A percentile compares a stretch with the other conserved stretches of the same genome.
Conservation (phyloP, 2,113 vertebrate species). For the Rhineura floridana region DNA sequence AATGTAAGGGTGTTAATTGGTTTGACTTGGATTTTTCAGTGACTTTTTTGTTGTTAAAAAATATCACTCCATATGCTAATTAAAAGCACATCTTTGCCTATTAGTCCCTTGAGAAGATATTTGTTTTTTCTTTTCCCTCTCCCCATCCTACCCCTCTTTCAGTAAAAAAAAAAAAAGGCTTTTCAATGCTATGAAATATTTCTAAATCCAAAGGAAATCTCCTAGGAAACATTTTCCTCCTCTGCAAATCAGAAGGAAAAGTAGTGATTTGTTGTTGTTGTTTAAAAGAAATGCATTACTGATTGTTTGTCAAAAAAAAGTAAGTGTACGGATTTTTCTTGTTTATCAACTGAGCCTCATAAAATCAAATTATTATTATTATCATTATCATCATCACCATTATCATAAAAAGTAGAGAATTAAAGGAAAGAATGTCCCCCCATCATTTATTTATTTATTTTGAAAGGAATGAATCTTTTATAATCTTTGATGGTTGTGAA, state of each 20-base stretch:
- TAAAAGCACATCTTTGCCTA: conserved; percentile 33
- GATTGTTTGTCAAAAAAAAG: neutral
- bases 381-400: too few species aligned
- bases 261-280: neutral
- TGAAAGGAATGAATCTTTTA: neutral
- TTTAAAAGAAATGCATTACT: conserved; percentile 28
- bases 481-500: neutral
- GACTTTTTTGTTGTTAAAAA: neutral
- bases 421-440: too few species aligned
- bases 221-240: conserved; percentile 22
- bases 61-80: conserved; percentile 14
- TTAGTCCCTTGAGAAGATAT: conserved; percentile 11
- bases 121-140: neutral
- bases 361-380: neutral
- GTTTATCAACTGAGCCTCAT: neutral
- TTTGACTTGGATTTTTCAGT: neutral
- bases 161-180: conserved; percentile 19
- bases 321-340: neutral
- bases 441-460: too few species aligned
- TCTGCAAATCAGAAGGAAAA: conserved; percentile 2
- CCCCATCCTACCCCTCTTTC: conserved; percentile 15
- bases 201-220: conserved; percentile 39
- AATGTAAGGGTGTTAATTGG: conserved; percentile 1
- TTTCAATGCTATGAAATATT: conserved; percentile 26
- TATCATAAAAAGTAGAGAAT: too few species aligned